These are phyloP conservation scores for Murina feae DNA, from an alignment of 2,113 vertebrate species.

Conservation along the genomic window DNA sequence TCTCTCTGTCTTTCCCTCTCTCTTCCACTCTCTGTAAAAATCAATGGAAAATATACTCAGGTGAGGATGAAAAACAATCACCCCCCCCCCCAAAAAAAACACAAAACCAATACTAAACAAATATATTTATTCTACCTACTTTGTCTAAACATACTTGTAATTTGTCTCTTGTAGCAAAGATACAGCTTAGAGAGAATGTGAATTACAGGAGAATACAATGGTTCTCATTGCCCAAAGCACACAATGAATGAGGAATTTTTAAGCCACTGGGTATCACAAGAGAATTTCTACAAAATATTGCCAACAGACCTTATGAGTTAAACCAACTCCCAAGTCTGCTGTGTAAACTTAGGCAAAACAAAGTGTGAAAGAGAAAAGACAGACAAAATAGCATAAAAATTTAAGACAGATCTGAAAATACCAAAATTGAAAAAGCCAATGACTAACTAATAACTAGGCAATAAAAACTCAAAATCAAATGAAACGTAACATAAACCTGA, in stretches of 20 bases:
- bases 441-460: background rate
- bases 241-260: slow-evolving; percentile 14
- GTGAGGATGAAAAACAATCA: too few relatives aligned
- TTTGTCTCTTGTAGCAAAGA: slow-evolving; percentile 17
- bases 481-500: background rate
- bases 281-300: background rate
- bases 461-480: slow-evolving; percentile 14
- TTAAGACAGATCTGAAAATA: slow-evolving; percentile 25
- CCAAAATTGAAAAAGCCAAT: background rate
- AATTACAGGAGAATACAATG: background rate
- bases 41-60: background rate
- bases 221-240: background rate
- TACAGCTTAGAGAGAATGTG: background rate
- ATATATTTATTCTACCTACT: background rate
- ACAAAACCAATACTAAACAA: background rate
- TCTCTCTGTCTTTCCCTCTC: background rate
- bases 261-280: background rate
- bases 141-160: background rate
- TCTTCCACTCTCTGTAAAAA: background rate
- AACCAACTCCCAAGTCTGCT: background rate
- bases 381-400: background rate
- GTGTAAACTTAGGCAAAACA: slow-evolving; percentile 22
- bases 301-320: background rate
- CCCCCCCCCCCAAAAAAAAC: too few relatives aligned
- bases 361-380: slow-evolving; percentile 4